Base-by-base conservation (phyloP, 2,113 vertebrate genomes). In the Myanophis thanlyinensis region DNA sequence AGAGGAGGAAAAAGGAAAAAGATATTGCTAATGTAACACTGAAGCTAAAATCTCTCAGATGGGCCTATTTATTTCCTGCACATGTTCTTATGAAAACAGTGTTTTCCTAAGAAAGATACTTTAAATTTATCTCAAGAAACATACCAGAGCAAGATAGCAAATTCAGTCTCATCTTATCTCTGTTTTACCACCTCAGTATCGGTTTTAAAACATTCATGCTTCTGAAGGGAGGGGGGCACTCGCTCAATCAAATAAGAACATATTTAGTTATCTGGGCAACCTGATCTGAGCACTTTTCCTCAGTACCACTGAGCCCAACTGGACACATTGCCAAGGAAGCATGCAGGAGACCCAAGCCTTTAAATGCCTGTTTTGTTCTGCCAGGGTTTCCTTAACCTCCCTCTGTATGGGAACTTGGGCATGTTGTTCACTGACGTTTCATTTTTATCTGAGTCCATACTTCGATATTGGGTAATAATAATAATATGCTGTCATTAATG, bases 81-180 rank as follows among this genome's bases (percentile, higher is more conserved):
- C 94, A 96, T 94, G 94, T 97, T 93, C 56, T 59, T 59, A 59
- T 59, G 3, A 59, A 59, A 59, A 59, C 25, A 93, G 94, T 95
- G 94, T 97, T 96, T 96, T 86, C 95, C 91, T 96, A 97, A 73
- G 94, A 97, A 97, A 97, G 96, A 97, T 96, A 91, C 93, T 95
- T 97, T 97, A 95, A 97, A 97, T 97, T 97, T 97, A 97, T 96
- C 96, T 96, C 91, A 95, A 94, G 52, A 96, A 94, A 93, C 91
- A 93, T 95, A 96, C 59, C 89, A 95, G 91, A 95, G 91, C 47
- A 5, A 97, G 95, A 96, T 85, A 97, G 92, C 94, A 95, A 95
- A 96, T 93, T 96, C 89, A 88, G 95, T 95, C 95, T 96, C 95
- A 27, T 94, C 96, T 98, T 97, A 97, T 97, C 97, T 98, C 96